phyloP scores from a whole-genome alignment of 2,113 vertebrate genomes.

The Sminthopsis crassicaudata region DNA sequence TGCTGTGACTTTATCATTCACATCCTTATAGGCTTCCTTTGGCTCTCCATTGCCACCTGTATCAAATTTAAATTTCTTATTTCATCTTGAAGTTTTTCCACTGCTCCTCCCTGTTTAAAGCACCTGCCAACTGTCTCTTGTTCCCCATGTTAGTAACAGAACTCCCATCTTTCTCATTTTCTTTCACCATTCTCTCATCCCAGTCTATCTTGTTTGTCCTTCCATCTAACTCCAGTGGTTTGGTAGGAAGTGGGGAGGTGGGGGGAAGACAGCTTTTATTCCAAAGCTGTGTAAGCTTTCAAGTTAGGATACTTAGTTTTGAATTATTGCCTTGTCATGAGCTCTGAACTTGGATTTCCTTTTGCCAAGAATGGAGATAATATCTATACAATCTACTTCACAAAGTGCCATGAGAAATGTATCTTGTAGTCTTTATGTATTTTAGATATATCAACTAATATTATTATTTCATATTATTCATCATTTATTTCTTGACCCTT shows the following conservation, averaged over 20 bases:
- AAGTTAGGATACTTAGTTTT: neutral
- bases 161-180: neutral
- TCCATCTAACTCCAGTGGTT: neutral
- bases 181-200: no score
- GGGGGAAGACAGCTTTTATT: no score
- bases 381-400: neutral
- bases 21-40: conserved; percentile 25
- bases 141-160: neutral
- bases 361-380: neutral
- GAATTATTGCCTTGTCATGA: neutral
- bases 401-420: neutral
- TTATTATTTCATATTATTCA: neutral
- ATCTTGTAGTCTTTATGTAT: neutral
- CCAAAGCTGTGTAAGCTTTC: neutral
- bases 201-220: neutral
- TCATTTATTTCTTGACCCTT: neutral
- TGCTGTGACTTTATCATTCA: conserved; percentile 50
- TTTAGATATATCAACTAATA: neutral
- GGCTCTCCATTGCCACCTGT: conserved; percentile 61
- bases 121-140: neutral
- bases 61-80: conserved; percentile 59
- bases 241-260: neutral
- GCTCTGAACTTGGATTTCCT: neutral
- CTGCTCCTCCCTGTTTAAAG: neutral
- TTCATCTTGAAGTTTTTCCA: conserved; percentile 46